phyloP scores from a whole-genome alignment of 2,113 vertebrate species.

The pig (Sus scrofa) region DNA sequence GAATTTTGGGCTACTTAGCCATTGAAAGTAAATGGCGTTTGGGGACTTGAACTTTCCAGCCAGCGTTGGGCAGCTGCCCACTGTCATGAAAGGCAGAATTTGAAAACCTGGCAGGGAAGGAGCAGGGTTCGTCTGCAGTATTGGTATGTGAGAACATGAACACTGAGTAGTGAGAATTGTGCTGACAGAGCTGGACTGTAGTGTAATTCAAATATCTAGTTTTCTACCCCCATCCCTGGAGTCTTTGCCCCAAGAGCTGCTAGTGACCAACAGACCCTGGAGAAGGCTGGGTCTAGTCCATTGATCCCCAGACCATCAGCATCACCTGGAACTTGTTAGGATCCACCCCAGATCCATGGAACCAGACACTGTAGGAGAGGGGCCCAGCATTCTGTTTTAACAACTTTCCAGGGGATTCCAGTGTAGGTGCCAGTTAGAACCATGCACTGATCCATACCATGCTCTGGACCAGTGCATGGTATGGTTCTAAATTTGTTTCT shows the following conservation, averaged over 20 bases:
- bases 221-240: neutral
- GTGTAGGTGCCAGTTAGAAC: neutral
- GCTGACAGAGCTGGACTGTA: neutral
- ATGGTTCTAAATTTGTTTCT: neutral
- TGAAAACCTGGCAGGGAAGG: constrained; percentile 39
- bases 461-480: neutral
- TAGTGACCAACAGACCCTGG: neutral
- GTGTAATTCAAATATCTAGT: neutral
- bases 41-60: constrained; percentile 11
- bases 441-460: neutral
- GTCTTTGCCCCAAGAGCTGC: neutral
- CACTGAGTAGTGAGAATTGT: neutral
- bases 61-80: neutral
- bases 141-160: neutral
- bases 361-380: neutral
- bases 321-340: neutral
- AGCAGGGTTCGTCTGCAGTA: neutral
- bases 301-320: neutral
- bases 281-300: neutral
- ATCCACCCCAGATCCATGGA: neutral
- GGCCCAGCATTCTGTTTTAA: neutral
- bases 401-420: neutral
- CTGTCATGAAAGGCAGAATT: constrained; percentile 36
- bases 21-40: neutral
- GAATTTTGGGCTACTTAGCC: neutral